Evolutionary conservation across 2,797 vertebrate genomes (phyloP).

Genomic region (Diplodus puntazzo): DNA sequence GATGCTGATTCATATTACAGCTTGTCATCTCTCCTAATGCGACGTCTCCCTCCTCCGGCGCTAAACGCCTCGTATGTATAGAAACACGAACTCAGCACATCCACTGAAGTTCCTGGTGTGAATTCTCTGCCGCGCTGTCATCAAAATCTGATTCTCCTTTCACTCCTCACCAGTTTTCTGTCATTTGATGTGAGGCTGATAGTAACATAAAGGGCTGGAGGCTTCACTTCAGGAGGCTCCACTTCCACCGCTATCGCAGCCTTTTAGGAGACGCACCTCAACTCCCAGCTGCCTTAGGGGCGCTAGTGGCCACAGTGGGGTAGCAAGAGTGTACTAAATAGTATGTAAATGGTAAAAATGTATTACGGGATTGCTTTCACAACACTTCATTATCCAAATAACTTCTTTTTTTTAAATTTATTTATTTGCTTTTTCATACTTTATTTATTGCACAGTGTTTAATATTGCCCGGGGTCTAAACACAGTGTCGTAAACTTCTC

Average conservation of each 20-base stretch:
- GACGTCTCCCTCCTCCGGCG: conserved; percentile 12
- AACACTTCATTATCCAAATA: no score
- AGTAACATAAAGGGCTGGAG: conserved; percentile 36
- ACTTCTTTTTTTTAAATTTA: not conserved
- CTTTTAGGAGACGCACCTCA: conserved; percentile 36
- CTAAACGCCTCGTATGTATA: not conserved
- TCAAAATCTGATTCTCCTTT: conserved; percentile 28
- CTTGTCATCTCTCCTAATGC: conserved; percentile 33
- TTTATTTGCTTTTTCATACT: not conserved
- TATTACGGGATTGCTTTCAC: not conserved
- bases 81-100: not conserved
- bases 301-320: conserved; percentile 22
- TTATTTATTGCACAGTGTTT: not conserved
- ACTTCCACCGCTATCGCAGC: conserved; percentile 25
- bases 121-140: conserved; percentile 2
- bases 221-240: conserved; percentile 54
- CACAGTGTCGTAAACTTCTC: not conserved
- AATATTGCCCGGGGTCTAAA: not conserved
- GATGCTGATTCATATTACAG: conserved; percentile 28
- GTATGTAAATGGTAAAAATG: not conserved
- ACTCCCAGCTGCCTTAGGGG: conserved; percentile 24
- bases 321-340: not conserved
- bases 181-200: conserved; percentile 45
- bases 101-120: not conserved
- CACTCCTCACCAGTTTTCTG: conserved; percentile 27